These are phyloP conservation scores for Anthophora plumipes DNA, from an alignment of 2,888 invertebrate genomes.

Conservation along the genomic window DNA sequence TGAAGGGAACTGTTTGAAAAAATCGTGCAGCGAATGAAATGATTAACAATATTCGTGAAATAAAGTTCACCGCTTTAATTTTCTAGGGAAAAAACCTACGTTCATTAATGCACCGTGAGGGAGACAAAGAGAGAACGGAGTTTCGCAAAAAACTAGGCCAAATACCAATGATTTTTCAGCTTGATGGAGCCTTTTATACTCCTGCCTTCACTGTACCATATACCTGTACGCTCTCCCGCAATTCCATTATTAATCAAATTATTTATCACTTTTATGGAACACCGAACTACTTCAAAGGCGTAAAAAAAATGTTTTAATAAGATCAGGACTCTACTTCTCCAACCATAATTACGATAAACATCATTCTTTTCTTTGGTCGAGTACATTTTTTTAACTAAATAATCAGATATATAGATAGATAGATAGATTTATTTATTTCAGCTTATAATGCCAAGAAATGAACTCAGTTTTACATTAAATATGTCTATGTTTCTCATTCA, in stretches of 20 bases:
- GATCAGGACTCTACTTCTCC: background rate
- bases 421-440: too few relatives aligned
- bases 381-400: background rate
- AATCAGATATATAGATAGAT: too few relatives aligned
- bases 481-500: too few relatives aligned
- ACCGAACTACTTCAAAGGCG: background rate
- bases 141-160: slow-evolving; percentile 46
- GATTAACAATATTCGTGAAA: background rate
- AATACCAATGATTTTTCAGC: slow-evolving; percentile 44
- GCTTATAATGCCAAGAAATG: too few relatives aligned
- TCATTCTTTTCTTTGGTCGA: background rate
- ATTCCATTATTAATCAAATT: slow-evolving; percentile 35
- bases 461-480: too few relatives aligned
- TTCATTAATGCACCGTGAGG: slow-evolving; percentile 10
- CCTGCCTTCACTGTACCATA: background rate
- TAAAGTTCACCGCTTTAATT: background rate
- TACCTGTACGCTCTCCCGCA: background rate
- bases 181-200: slow-evolving; percentile 24
- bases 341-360: background rate
- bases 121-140: slow-evolving; percentile 13
- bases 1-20: background rate
- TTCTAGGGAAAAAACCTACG: background rate
- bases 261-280: slow-evolving; percentile 1
- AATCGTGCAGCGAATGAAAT: background rate
- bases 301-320: background rate